Base-by-base conservation (phyloP, 2,113 vertebrate genomes). In the Pithys albifrons region DNA sequence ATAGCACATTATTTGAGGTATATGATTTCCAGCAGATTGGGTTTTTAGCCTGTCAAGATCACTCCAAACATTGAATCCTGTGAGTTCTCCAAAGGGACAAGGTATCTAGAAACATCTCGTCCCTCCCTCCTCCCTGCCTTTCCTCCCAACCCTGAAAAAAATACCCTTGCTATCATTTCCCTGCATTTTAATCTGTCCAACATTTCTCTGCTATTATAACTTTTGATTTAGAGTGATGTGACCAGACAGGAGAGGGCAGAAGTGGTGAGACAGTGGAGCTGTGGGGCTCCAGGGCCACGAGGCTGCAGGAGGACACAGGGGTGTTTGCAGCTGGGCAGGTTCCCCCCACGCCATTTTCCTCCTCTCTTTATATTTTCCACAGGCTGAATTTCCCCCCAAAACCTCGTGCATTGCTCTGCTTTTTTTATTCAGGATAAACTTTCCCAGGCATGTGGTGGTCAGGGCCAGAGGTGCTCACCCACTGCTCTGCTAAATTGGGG, bases 21-120 rank as follows among this genome's bases (percentile, higher is more conserved):
- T 89, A 74, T 88, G 75, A 92, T 96, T 96, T 96, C 83, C 61
- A 91, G 89, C 61, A 84, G 93, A 93, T 86, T 92, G 86, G 69
- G 69, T 29, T 93, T 96, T 94, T 89, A 95, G 80, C 88, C 61
- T 91, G 88, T 77, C 88, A 91, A 66, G 91, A 83, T 92, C 55
- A 33, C 78, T 66, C 81, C 49, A 51, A 33, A 27, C 11, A 6
- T 88, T 76, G 64, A 93, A 54, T 84, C 72, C 91, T 59, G 29
- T 1, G 49, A 93, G 71, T 41, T 84, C 65, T 84, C 69, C 23
- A 27, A 58, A 73, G 57, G 37, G 71, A 78, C n/a, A 37, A 35
- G 37, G 9, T 78, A 71, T 41, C 72, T 43, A 45, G n/a, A 71
- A 77, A 81, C 41, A 66, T n/a, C 72, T 87, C 64, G 29, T 81